Conservation (phyloP, 2,888 invertebrate species). For the Paralinhomoeus sp. region DNA sequence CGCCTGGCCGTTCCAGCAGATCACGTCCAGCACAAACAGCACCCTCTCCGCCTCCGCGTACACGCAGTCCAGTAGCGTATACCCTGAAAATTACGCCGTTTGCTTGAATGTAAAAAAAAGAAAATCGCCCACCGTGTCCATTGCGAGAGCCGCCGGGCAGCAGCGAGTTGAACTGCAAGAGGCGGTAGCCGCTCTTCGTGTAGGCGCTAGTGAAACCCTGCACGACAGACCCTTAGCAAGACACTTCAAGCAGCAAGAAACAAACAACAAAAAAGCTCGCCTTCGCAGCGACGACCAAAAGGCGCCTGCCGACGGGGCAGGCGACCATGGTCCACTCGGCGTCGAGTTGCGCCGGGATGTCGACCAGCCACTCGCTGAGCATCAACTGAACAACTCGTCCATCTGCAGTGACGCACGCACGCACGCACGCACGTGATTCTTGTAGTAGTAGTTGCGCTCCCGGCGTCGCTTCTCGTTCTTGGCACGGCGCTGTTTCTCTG, state of each 20-base stretch:
- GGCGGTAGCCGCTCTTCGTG: constrained; percentile 38
- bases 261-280: too few species aligned
- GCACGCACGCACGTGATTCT: not conserved
- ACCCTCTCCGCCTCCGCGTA: constrained; percentile 39
- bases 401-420: too few species aligned
- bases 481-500: too few species aligned
- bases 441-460: not conserved
- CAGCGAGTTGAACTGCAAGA: constrained; percentile 38
- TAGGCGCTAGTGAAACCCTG: constrained; percentile 39
- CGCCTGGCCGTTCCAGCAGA: constrained; percentile 46
- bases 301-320: constrained; percentile 59
- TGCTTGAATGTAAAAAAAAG: too few species aligned
- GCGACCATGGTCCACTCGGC: constrained; percentile 35
- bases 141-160: constrained; percentile 67
- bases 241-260: too few species aligned
- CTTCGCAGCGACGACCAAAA: constrained; percentile 52
- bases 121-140: too few species aligned
- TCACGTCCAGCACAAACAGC: constrained; percentile 55
- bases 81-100: too few species aligned
- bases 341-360: constrained; percentile 41
- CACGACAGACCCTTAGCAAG: not conserved
- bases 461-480: not conserved
- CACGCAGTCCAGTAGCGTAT: constrained; percentile 60
- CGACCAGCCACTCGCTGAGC: constrained; percentile 76
- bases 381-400: constrained; percentile 41